These are phyloP conservation scores for Falco naumanni DNA, from an alignment of 2,797 vertebrate species.

Conservation along the genomic window DNA sequence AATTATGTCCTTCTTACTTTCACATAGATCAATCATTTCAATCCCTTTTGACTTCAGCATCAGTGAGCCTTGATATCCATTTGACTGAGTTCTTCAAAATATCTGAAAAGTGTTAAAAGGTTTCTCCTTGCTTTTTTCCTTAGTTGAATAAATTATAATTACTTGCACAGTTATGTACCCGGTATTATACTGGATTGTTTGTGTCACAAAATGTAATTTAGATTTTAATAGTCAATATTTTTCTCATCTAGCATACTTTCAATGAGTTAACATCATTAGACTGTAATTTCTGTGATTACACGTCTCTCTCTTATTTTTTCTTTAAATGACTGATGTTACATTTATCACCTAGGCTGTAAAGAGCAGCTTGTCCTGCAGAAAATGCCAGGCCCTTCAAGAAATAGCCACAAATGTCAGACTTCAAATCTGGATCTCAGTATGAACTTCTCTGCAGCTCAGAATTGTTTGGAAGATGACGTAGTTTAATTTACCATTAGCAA, in stretches of 20 bases:
- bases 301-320: not conserved
- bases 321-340: not conserved
- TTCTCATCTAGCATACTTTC: not conserved
- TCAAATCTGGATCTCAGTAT: not conserved
- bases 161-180: not conserved
- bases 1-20: not conserved
- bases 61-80: not conserved
- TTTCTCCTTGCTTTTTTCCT: not conserved
- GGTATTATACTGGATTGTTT: not conserved
- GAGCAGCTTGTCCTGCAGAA: not conserved
- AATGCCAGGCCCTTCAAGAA: conserved; percentile 48
- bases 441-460: not conserved
- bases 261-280: not conserved
- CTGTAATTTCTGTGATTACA: not conserved
- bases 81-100: not conserved
- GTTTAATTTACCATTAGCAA: not conserved
- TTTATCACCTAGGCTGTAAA: conserved; percentile 1
- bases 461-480: not conserved
- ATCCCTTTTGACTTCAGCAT: not conserved
- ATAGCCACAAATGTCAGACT: conserved; percentile 44
- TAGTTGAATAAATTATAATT: not conserved
- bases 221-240: not conserved
- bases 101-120: not conserved
- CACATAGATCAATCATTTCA: not conserved
- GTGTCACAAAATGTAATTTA: not conserved